Evolutionary conservation across 2,113 vertebrate species (phyloP).

Genomic region (Ramphastos sulfuratus): DNA sequence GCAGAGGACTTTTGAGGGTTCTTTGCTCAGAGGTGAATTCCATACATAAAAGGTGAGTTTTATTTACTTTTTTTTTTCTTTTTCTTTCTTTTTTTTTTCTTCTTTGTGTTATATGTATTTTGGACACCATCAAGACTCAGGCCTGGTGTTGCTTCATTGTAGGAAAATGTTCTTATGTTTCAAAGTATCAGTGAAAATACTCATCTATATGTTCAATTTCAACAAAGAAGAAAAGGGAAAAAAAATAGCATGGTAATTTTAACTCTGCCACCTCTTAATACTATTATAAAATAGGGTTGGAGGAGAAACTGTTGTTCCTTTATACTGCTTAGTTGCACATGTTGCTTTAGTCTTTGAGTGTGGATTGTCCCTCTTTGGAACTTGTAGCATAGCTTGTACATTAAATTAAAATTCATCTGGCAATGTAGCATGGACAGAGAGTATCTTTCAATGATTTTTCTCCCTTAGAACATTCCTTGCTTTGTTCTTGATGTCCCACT

Average conservation of each 20-base stretch:
- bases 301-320: not conserved
- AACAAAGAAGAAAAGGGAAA: not conserved
- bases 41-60: not conserved
- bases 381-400: not conserved
- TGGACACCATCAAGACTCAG: not conserved
- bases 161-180: not conserved
- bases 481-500: not conserved
- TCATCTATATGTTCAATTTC: not conserved
- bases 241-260: not conserved
- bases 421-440: not conserved
- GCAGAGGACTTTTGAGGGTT: not conserved
- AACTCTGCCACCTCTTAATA: not conserved
- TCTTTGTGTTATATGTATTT: not conserved
- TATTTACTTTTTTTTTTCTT: not conserved
- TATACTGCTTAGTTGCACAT: not conserved
- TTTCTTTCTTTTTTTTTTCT: not conserved
- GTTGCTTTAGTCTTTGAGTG: not conserved
- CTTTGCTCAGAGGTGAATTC: not conserved
- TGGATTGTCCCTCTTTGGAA: not conserved
- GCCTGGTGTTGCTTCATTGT: not conserved
- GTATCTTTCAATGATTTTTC: not conserved
- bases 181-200: not conserved
- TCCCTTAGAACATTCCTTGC: not conserved
- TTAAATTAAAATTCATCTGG: not conserved
- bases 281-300: not conserved